Base-by-base conservation (phyloP, 1,140 invertebrate genomes). In the Microvelia longipes region DNA sequence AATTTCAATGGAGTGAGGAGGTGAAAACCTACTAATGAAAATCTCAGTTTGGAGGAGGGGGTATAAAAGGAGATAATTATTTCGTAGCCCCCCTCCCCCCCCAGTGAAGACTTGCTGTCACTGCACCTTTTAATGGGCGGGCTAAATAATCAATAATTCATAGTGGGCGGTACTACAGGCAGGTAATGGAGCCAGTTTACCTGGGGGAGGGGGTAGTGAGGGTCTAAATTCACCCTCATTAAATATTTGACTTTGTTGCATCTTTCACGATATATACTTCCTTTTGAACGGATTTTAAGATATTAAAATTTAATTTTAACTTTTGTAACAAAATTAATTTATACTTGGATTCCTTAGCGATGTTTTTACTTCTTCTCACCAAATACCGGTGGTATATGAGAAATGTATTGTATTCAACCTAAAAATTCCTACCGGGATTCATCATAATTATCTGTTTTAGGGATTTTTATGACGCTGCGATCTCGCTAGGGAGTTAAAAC, bases 141-240 rank as follows among this genome's bases (percentile, higher is more conserved):
- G 66, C 29, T 29, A 64, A 64, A 25, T 26, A 64, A 69, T 69
- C 68, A 69, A 69, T 69, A 69, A 50, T 50, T 69, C 68, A 69
- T 69, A 29, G 68, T 24, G 27, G 60, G 26, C 60, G 26, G 1
- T 26, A 24, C 24, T 29, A 24, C 28, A 25, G 66, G 65, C 70
- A 25, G 30, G 70, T 28, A 29, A 50, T 66, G 61, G 26, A 61
- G 35, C 70, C 50, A 25, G 29, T 50, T 25, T 30, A 29, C 35
- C 27, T 26, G 15, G 35, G 35, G 19, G 35, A 50, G 35, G 35
- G 35, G 35, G 35, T n/a, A n/a, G n/a, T n/a, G 35, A 19, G 35
- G 35, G 35, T 11, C 35, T 50, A 50, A 50, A 11, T 50, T 50
- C 19, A 50, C 5, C 35, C 35, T 50, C 35, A 50, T 50, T 50